phyloP scores from a whole-genome alignment of 2,113 vertebrate species.

The Carettochelys insculpta region DNA sequence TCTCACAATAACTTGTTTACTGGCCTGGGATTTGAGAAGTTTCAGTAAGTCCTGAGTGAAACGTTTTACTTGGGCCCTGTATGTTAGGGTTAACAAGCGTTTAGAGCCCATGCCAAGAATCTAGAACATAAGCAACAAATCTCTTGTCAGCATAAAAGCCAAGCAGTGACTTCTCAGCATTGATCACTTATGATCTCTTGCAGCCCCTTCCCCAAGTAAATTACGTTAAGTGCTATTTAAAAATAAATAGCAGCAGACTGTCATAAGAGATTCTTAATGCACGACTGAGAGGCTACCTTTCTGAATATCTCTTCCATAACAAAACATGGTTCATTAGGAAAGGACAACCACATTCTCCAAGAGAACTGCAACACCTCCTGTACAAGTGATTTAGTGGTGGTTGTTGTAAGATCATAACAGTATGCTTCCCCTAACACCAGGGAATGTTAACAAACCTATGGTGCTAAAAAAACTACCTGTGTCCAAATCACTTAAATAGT shows the following conservation, averaged over 20 bases:
- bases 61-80: constrained; percentile 96
- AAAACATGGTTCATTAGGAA: neutral
- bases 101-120: constrained; percentile 96
- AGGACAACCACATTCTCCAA: accelerated
- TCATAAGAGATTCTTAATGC: neutral
- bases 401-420: neutral
- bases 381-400: neutral
- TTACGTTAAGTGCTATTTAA: neutral
- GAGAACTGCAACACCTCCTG: neutral
- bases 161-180: neutral
- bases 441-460: neutral
- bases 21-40: constrained; percentile 97
- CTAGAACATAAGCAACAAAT: constrained; percentile 69
- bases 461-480: neutral
- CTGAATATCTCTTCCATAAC: neutral
- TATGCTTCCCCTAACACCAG: neutral
- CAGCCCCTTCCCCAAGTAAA: neutral
- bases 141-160: neutral
- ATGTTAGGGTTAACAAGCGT: constrained; percentile 91
- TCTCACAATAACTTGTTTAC: constrained; percentile 92
- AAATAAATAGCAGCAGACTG: neutral
- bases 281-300: neutral
- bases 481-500: neutral
- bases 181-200: neutral
- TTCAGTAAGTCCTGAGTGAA: constrained; percentile 97